Evolutionary conservation across 1,140 invertebrate species (phyloP), one percentile per base, ranked within the genome.

Genomic region (Pygmarrhopalites habei): DNA sequence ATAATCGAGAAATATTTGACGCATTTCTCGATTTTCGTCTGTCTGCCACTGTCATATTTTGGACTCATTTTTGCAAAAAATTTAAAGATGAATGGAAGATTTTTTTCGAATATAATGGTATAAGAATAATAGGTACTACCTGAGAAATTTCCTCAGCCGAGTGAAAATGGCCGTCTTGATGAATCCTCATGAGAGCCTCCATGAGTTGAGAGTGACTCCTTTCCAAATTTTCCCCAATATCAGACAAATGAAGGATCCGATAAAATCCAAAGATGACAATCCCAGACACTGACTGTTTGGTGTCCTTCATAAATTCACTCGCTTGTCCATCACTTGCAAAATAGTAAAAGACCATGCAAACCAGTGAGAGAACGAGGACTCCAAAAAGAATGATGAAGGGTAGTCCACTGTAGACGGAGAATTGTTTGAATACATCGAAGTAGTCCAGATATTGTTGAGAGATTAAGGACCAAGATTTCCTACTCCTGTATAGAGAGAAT

Each of bases 381-480:
- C 21, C n/a, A 28, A 39, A 58, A 2, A 57, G n/a, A 5, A 63
- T 21, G 15, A 58, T 63, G 39, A 47, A 63, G 12, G 52, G 46
- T 21, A 17, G 14, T 19, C 52, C 52, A 2, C 32, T 14, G 7
- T 35, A 63, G 10, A 30, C 35, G 19, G 28, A 3, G 19, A 57
- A 63, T 3, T 21, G 19, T 7, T 29, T 30, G 47, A 30, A 63
- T 19, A 57, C n/a, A 25, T 63, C 52, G 1, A 35, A 30, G 23
- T 32, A 63, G 28, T 63, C 53, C 30, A 57, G 29, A 28, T 57
- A 63, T 26, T 63, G 61, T 17, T 58, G 25, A 12, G 52, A 46
- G 23, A 63, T 30, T 17, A 53, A 52, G 14, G 25, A 17, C 61
- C 61, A 63, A 47, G 61, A 61, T 26, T 61, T 61, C 7, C 19